A percentile compares a stretch with the other conserved stretches of the same genome.
Conservation (phyloP, 2,113 vertebrate species). For the Tenrec ecaudatus region DNA sequence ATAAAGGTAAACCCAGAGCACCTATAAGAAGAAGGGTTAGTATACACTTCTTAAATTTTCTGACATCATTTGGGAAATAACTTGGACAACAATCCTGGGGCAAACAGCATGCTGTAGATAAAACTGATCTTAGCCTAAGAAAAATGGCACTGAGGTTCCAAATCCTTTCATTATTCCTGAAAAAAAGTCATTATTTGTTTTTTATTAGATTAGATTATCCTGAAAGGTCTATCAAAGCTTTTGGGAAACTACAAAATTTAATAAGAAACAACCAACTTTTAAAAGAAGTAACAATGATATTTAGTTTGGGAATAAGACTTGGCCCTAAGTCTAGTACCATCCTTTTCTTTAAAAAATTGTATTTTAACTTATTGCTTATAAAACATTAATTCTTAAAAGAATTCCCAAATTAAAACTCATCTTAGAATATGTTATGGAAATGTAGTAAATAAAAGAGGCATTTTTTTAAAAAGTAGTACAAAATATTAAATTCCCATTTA, state of each 20-base stretch:
- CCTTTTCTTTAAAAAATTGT: not conserved
- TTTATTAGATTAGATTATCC: conserved; percentile 10
- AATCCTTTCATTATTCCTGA: not conserved
- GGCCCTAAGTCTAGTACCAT: not conserved
- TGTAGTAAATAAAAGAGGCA: not conserved
- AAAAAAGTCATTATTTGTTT: not conserved
- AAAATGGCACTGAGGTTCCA: not conserved
- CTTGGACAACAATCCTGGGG: not conserved
- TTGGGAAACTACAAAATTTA: not conserved
- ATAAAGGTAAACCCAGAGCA: not conserved
- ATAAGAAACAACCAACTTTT: not conserved
- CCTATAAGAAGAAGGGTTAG: conserved; percentile 59
- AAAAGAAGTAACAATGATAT: not conserved
- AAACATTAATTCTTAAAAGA: not conserved
- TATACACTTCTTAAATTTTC: conserved; percentile 16
- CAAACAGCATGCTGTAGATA: not conserved
- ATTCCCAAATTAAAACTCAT: not conserved
- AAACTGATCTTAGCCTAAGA: not conserved
- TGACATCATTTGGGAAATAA: not conserved
- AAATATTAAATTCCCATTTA: conserved; percentile 50
- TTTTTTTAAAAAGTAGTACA: conserved; percentile 16
- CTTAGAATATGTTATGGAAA: conserved; percentile 8
- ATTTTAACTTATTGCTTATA: not conserved
- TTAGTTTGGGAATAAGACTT: not conserved
- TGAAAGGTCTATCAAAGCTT: not conserved